Evolutionary conservation across 2,888 invertebrate species (phyloP).

Genomic region (Xanthostigma xanthostigma): DNA sequence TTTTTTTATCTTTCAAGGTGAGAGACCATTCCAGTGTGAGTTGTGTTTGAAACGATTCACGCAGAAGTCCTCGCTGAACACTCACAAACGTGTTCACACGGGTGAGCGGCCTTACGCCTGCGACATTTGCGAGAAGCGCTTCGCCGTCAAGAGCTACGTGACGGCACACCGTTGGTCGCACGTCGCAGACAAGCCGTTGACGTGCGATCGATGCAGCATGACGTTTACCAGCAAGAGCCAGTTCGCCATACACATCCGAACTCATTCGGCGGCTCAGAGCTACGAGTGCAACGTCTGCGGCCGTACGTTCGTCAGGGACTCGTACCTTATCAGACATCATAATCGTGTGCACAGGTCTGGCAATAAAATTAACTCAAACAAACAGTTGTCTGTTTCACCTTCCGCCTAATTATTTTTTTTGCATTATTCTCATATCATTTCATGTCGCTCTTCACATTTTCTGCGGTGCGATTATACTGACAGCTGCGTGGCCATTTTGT

Average conservation of each 20-base stretch:
- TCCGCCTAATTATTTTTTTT: too few species aligned
- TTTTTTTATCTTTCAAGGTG: constrained; percentile 23
- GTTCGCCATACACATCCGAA: constrained; percentile 61
- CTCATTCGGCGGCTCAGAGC: constrained; percentile 51
- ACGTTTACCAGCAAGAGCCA: constrained; percentile 60
- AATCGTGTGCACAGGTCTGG: constrained; percentile 50
- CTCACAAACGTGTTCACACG: constrained; percentile 67
- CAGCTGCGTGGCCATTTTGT: too few species aligned
- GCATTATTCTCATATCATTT: too few species aligned
- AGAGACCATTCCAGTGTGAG: constrained; percentile 59
- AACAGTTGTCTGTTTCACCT: too few species aligned
- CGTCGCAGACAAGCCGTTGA: constrained; percentile 57
- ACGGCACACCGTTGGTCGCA: constrained; percentile 71
- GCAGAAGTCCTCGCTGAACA: constrained; percentile 68
- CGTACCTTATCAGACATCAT: constrained; percentile 63
- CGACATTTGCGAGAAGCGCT: constrained; percentile 65
- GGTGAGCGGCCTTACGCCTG: constrained; percentile 66
- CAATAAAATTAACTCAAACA: too few species aligned
- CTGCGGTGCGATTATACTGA: too few species aligned
- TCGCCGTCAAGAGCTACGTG: constrained; percentile 68
- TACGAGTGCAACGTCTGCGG: constrained; percentile 63
- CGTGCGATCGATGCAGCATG: constrained; percentile 56
- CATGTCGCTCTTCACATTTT: too few species aligned
- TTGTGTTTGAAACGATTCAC: constrained; percentile 63
- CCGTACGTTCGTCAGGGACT: constrained; percentile 58